Base-by-base conservation (phyloP, 2,113 vertebrate species). In the Leptosomus discolor region DNA sequence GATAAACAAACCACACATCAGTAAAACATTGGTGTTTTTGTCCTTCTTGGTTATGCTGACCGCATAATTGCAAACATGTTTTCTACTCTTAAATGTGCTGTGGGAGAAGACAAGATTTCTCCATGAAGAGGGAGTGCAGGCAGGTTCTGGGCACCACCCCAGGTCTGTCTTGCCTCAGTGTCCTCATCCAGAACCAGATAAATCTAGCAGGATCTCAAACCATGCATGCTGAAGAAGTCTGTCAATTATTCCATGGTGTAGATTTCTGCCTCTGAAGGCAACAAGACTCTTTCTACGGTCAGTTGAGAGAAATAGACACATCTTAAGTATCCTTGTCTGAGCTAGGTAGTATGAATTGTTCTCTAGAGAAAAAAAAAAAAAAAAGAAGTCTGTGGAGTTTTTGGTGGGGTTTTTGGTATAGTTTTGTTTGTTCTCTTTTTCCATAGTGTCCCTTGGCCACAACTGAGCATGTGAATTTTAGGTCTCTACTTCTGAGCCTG, bases 301-400 rank as follows among this genome's bases (percentile, higher is more conserved):
- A 68, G 12, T 2, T 41, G 24, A 37, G 34, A 69, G 12, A 83
- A 68, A 69, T 1, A 30, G 73, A 7, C 7, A 20, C 12, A 14
- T 48, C 14, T 56, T 30, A 39, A n/a, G 11, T 54, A 8, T 61
- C 48, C 14, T 60, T 30, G 61, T 10, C 19, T 45, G 45, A 74
- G 18, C 22, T 78, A 53, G 57, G 27, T 22, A 45, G 15, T 12
- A 56, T 37, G 20, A 39, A n/a, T 39, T 79, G 3, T 27, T 83
- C 23, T 77, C 32, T 3, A 8, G 26, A 17, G 3, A 13, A 36
- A 17, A n/a, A 29, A 60, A 48, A 37, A 18, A 12, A 16, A 23
- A 6, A 16, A 6, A n/a, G n/a, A 67, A 51, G 16, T 5, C 13
- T 16, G 1, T 13, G 15, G 7, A 4, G 3, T 0, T 7, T 73